Conservation (phyloP, 2,797 vertebrate genomes). For the Prionace glauca region DNA sequence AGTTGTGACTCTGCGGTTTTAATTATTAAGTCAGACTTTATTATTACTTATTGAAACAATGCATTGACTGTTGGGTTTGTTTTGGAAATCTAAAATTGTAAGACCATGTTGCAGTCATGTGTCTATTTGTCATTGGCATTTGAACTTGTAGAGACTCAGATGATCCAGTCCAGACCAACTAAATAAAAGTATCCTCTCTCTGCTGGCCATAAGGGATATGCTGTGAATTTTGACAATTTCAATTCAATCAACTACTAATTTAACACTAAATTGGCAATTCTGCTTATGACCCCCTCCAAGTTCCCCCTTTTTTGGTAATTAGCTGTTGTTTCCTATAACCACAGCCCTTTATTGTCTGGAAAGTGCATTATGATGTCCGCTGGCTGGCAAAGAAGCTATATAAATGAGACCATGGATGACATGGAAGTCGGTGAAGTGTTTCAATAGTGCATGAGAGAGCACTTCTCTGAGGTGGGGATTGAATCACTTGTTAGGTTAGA, state of each 20-base stretch:
- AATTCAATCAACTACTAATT: not conserved
- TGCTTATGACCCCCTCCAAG: not conserved
- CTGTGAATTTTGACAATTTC: not conserved
- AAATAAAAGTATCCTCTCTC: not conserved
- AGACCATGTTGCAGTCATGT: not conserved
- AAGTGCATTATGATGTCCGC: too few species aligned
- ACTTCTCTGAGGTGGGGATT: not conserved
- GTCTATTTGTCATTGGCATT: not conserved
- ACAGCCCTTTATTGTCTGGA: too few species aligned
- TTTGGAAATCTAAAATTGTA: not conserved
- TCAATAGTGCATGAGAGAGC: not conserved
- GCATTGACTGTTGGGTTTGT: not conserved
- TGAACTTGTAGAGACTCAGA: not conserved
- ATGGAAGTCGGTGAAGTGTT: not conserved
- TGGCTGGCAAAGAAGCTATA: too few species aligned
- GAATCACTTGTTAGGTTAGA: not conserved
- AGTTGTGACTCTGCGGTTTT: not conserved
- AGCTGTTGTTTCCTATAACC: too few species aligned
- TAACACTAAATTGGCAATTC: not conserved
- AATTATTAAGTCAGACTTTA: not conserved
- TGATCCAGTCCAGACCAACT: not conserved
- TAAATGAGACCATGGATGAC: not conserved
- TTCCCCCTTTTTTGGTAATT: too few species aligned
- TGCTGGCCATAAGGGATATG: not conserved
- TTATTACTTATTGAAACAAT: constrained; percentile 3